Percentiles rank a stretch among this genome's conserved stretches.
Conservation (phyloP, 2,797 vertebrate species). For the Sus cebifrons region DNA sequence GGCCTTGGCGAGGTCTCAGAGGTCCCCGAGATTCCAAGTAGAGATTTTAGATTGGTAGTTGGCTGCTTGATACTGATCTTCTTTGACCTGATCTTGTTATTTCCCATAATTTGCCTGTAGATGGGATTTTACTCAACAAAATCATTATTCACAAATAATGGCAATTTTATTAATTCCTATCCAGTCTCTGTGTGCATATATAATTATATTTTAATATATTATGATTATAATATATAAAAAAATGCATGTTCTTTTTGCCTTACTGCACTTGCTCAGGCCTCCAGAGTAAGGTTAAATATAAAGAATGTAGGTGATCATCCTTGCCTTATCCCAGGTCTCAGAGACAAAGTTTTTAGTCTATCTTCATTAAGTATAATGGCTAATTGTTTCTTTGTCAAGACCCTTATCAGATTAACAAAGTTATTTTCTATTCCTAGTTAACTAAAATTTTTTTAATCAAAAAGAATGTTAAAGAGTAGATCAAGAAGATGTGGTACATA, state of each 20-base stretch:
- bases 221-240: too few species aligned
- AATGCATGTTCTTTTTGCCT: neutral
- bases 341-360: neutral
- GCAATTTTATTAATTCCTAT: neutral
- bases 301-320: neutral
- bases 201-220: too few species aligned
- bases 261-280: neutral
- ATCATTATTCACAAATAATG: neutral
- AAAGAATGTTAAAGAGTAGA: neutral
- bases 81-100: neutral
- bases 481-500: too few species aligned
- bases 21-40: neutral
- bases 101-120: neutral
- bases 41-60: neutral
- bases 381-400: neutral
- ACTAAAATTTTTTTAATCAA: too few species aligned
- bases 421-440: neutral
- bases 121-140: neutral
- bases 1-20: neutral
- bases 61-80: neutral
- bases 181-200: neutral
- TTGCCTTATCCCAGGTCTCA: neutral
- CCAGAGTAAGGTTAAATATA: neutral
- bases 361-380: neutral
- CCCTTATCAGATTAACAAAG: neutral